Evolutionary conservation across 2,888 invertebrate species (phyloP).

Genomic region (Harpalus rufipes): DNA sequence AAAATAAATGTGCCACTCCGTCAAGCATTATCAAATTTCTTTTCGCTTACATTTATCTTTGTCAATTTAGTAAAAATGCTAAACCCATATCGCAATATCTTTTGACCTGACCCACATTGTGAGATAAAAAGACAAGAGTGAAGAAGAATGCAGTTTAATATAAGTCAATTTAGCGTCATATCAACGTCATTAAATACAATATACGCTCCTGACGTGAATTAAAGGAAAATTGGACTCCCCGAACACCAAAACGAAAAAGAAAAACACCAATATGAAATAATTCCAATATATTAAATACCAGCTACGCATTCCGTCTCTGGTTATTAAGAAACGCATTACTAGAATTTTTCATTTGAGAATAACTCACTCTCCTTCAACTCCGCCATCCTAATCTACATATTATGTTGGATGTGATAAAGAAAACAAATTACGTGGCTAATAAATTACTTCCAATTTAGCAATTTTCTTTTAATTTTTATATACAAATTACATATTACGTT

Average conservation of each 20-base stretch:
- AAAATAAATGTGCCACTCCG: conserved; percentile 7
- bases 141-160: conserved; percentile 39
- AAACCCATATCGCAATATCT: conserved; percentile 31
- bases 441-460: too few species aligned
- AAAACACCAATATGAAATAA: conserved; percentile 31
- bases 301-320: conserved; percentile 9
- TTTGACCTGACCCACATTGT: conserved; percentile 34
- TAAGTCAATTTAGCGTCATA: conserved; percentile 43
- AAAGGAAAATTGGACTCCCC: conserved; percentile 38
- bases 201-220: conserved; percentile 51
- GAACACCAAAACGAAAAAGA: conserved; percentile 26
- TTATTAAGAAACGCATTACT: conserved; percentile 36
- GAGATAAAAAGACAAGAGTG: conserved; percentile 9
- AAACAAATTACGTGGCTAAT: too few species aligned
- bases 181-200: conserved; percentile 45
- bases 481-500: too few species aligned
- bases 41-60: conserved; percentile 2
- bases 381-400: too few species aligned
- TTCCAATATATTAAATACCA: conserved; percentile 52
- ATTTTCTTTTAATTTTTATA: too few species aligned
- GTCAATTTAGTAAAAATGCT: conserved; percentile 41
- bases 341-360: conserved; percentile 38
- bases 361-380: background rate
- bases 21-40: background rate
- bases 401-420: too few species aligned